These are phyloP conservation scores for Leptoclinus maculatus DNA, from an alignment of 2,797 vertebrate species.

Conservation along the genomic window DNA sequence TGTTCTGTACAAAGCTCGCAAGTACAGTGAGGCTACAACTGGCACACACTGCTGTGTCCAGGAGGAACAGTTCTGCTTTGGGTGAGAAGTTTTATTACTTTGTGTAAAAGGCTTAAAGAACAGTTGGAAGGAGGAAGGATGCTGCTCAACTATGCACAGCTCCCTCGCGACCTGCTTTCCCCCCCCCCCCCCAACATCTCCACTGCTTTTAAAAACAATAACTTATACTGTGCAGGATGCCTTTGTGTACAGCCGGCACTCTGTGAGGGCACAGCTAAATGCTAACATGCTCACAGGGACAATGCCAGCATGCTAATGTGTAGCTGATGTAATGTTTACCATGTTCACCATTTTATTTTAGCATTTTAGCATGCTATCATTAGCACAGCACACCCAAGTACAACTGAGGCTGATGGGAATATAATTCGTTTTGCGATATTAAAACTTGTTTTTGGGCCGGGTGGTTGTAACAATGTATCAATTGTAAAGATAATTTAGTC, in stretches of 20 bases:
- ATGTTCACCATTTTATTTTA: background rate
- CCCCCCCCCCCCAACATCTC: background rate
- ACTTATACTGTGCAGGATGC: background rate
- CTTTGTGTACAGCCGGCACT: constrained; percentile 5
- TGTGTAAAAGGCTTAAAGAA: constrained; percentile 18
- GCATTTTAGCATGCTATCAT: background rate
- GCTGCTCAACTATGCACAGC: background rate
- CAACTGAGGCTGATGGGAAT: too few species aligned
- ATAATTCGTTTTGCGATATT: background rate
- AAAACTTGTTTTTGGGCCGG: too few species aligned
- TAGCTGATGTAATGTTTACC: background rate
- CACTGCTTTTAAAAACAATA: background rate
- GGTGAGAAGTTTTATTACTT: constrained; percentile 7
- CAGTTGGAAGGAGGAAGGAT: background rate
- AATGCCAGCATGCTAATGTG: background rate
- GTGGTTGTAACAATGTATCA: background rate
- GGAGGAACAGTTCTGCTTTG: background rate
- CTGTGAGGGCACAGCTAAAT: background rate
- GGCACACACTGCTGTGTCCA: background rate
- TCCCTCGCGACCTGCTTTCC: background rate
- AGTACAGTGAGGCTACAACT: constrained; percentile 21
- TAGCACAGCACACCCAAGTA: background rate
- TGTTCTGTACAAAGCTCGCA: constrained; percentile 22
- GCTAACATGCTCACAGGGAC: background rate
- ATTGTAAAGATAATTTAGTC: background rate